Conservation (phyloP, 2,113 vertebrate genomes). For the Ciconia maguari region DNA sequence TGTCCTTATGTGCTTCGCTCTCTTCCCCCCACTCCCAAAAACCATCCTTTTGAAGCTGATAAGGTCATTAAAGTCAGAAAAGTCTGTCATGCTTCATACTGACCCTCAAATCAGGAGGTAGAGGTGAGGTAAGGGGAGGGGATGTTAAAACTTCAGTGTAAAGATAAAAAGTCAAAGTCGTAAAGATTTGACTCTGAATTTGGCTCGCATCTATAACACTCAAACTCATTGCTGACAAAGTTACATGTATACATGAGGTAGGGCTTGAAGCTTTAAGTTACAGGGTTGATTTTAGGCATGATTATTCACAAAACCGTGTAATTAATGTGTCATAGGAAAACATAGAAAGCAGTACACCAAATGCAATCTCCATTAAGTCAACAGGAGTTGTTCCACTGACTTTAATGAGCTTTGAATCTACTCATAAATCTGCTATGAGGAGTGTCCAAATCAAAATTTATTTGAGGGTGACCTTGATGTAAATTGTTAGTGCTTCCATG, state of each 20-base stretch:
- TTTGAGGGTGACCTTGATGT: conserved; percentile 56
- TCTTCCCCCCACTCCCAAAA: not conserved
- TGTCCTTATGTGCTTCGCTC: not conserved
- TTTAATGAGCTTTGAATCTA: conserved; percentile 54
- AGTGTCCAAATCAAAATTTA: conserved; percentile 50
- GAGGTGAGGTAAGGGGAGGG: not conserved
- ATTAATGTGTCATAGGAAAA: conserved; percentile 34
- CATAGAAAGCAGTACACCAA: not conserved
- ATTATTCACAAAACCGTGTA: conserved; percentile 37
- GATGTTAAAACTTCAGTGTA: not conserved
- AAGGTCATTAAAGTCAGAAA: not conserved
- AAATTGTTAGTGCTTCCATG: conserved; percentile 34
- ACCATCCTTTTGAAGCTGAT: not conserved
- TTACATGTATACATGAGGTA: not conserved
- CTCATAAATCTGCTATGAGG: conserved; percentile 43
- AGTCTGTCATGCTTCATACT: not conserved
- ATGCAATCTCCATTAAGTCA: conserved; percentile 45
- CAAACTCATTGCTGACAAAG: not conserved
- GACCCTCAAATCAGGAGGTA: not conserved
- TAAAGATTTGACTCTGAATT: not conserved
- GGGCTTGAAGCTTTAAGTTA: not conserved
- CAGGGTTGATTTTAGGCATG: not conserved
- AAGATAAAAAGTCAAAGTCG: not conserved
- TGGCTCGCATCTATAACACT: not conserved
- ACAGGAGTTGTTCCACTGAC: not conserved